Conservation (phyloP, 1,140 invertebrate genomes). For the Phortica variegata region DNA sequence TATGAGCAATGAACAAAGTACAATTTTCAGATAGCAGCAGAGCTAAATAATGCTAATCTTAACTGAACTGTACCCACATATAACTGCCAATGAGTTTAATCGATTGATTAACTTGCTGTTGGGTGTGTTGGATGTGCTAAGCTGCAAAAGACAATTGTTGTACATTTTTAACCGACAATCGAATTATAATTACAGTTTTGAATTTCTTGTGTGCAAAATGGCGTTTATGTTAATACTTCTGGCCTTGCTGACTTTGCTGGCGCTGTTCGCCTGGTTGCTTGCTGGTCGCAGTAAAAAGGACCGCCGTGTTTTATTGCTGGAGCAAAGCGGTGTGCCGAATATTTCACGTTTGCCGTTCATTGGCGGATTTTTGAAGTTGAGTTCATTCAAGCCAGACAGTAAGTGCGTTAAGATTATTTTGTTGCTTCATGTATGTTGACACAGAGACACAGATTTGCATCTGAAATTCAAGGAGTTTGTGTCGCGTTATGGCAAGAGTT, state of each 20-base stretch:
- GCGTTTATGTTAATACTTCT: conserved; percentile 2
- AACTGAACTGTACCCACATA: too few species aligned
- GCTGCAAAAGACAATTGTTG: too few species aligned
- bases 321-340: conserved; percentile 24
- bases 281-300: conserved; percentile 58
- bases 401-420: conserved; percentile 14
- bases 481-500: conserved; percentile 59
- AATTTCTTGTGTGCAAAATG: too few species aligned
- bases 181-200: too few species aligned
- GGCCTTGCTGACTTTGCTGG: conserved; percentile 31
- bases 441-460: conserved; percentile 28
- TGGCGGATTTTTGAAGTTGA: conserved; percentile 35
- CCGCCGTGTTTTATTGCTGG: conserved; percentile 12
- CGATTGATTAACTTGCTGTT: too few species aligned
- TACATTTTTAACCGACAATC: too few species aligned
- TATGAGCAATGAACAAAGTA: too few species aligned
- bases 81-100: too few species aligned
- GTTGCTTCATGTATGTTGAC: neutral
- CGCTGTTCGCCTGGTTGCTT: conserved; percentile 29
- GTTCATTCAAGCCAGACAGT: conserved; percentile 44
- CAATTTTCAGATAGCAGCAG: too few species aligned
- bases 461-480: conserved; percentile 39
- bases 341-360: conserved; percentile 35
- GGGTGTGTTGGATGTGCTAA: too few species aligned
- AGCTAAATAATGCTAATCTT: too few species aligned